Base-by-base conservation (phyloP, 1,140 invertebrate species). In the Armadillidium nasatum region DNA sequence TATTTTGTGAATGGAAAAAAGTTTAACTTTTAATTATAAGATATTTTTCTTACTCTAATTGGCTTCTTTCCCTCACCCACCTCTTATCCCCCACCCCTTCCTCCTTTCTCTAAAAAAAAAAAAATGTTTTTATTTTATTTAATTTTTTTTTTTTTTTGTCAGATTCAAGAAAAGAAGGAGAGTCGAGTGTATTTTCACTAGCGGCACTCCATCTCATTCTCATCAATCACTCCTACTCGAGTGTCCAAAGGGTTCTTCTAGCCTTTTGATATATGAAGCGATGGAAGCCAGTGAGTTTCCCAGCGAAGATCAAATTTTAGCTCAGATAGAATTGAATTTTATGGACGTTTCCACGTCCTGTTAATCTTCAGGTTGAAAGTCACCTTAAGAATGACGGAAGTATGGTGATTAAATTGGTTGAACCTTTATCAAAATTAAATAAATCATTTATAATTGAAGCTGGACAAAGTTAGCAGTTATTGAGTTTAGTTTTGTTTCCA, bases 301-400 rank as follows among this genome's bases (percentile, higher is more conserved):
- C 7, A 60, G 50, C 50, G 50, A 60, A 60, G 50, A 60, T 60
- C 50, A 60, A 60, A 60, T 60, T 13, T 60, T 60, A 19, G 50
- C 50, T 60, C 50, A 60, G 50, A 60, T 60, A 13, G 50, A 60
- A 60, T 60, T 60, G 7, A 60, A 7, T 60, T 60, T 60, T 7
- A 60, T 60, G 11, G 11, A 60, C 7, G 50, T 19, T 60, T 60
- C 50, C 11, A 60, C 11, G 4, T n/a, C 50, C 50, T 15, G 7
- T 60, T 60, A 60, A 13, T 60, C 50, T 60, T 19, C 50, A 60
- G 7, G 19, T 60, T 13, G 50, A 60, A 60, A 15, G 50, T 60
- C 50, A 13, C 50, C 50, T 60, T 60, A 60, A 60, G 9, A 60
- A 19, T 60, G 50, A 60, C 7, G 50, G 50, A 13, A 60, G 50